These are phyloP conservation scores for Neotragus pygmaeus DNA, from an alignment of 2,113 vertebrate genomes.

Conservation along the genomic window DNA sequence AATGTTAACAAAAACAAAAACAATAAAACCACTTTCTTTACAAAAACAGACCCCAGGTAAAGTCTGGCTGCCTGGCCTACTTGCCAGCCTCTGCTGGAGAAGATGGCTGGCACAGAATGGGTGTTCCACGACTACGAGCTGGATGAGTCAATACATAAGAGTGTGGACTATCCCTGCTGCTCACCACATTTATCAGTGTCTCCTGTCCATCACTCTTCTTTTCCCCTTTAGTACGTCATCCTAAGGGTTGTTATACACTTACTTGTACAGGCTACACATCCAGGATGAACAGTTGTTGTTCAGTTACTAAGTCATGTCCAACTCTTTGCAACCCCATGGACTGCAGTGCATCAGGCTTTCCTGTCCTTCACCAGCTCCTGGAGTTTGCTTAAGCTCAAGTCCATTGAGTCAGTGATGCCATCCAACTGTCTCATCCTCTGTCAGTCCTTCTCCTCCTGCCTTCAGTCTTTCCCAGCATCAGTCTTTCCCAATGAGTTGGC, in stretches of 20 bases:
- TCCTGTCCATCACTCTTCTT: background rate
- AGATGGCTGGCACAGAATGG: background rate
- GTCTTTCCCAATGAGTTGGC: background rate
- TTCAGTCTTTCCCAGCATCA: background rate
- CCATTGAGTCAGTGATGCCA: background rate
- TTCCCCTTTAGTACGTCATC: background rate
- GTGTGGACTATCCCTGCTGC: background rate
- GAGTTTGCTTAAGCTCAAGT: background rate
- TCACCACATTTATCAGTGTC: background rate
- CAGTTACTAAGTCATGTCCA: background rate
- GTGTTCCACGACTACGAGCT: background rate
- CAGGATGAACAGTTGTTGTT: background rate
- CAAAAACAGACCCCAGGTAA: background rate
- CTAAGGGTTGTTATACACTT: background rate
- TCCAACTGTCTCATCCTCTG: background rate
- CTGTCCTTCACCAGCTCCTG: background rate
- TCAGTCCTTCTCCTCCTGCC: background rate
- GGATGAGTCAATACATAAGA: background rate
- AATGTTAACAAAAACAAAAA: background rate
- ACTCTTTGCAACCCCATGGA: background rate
- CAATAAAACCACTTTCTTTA: background rate
- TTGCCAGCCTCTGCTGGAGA: background rate
- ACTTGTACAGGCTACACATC: background rate
- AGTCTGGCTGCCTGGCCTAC: background rate
- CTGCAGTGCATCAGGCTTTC: background rate